These are phyloP conservation scores for Morus bassanus DNA, from an alignment of 2,797 vertebrate genomes.

Conservation along the genomic window DNA sequence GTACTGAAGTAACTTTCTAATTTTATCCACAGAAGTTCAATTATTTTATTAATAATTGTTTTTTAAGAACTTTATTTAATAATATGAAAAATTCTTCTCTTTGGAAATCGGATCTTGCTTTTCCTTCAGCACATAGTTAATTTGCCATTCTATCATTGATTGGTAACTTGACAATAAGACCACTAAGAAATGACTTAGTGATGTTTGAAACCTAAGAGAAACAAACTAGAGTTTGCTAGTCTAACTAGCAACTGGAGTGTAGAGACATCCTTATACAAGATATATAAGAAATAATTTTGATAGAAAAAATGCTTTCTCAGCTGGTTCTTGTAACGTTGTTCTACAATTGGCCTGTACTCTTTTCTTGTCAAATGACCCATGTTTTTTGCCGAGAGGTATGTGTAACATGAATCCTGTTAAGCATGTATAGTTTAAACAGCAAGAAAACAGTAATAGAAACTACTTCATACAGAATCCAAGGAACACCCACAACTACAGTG, in stretches of 20 bases:
- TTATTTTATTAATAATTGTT: neutral
- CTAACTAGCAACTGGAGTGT: neutral
- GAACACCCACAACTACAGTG: neutral
- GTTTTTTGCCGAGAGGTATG: neutral
- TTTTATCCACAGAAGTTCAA: neutral
- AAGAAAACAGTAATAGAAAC: neutral
- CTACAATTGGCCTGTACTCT: neutral
- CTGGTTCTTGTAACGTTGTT: neutral
- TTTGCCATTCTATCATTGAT: fast-evolving
- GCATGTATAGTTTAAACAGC: neutral
- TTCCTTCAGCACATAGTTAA: neutral
- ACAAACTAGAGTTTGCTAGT: neutral
- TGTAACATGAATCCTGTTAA: neutral
- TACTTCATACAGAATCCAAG: neutral
- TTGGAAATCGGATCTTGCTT: neutral
- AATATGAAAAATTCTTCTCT: neutral
- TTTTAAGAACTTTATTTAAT: neutral
- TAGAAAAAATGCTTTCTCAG: neutral
- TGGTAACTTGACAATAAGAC: neutral
- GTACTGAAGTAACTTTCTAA: neutral
- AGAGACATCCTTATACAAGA: neutral
- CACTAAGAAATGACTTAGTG: neutral
- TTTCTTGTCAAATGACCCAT: neutral
- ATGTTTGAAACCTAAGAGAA: neutral
- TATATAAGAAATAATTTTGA: neutral